These are phyloP conservation scores for Drosophila prolongata DNA, from an alignment of 2,888 invertebrate species.

Conservation along the genomic window DNA sequence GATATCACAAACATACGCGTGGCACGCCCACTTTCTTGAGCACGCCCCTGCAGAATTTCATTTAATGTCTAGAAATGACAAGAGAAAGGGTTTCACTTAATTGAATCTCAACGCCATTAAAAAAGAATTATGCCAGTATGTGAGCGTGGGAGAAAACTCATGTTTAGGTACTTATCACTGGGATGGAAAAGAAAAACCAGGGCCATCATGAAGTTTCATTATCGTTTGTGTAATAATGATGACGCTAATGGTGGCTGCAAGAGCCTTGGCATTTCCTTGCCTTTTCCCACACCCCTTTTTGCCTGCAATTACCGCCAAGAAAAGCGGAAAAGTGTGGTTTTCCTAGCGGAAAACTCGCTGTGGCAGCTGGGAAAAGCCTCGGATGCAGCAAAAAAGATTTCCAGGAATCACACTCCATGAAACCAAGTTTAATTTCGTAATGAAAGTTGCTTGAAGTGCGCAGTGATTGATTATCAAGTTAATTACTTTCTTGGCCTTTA, in stretches of 20 bases:
- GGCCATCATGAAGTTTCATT: conserved; percentile 57
- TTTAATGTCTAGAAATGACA: conserved; percentile 63
- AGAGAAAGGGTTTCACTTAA: conserved; percentile 66
- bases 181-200: neutral
- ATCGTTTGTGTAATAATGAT: conserved; percentile 47
- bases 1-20: conserved; percentile 70
- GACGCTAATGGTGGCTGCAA: conserved; percentile 62
- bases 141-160: conserved; percentile 6
- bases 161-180: conserved; percentile 41
- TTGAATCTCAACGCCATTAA: conserved; percentile 76
- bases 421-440: conserved; percentile 32
- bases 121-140: conserved; percentile 61
- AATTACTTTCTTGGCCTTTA: conserved; percentile 20
- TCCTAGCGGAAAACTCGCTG: neutral
- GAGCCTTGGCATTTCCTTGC: conserved; percentile 45
- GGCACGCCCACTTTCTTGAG: conserved; percentile 28
- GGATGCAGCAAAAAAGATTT: conserved; percentile 24
- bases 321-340: conserved; percentile 23
- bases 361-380: conserved; percentile 9
- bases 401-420: conserved; percentile 21
- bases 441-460: conserved; percentile 10
- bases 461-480: conserved; percentile 30
- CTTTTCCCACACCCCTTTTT: neutral
- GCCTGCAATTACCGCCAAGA: conserved; percentile 22
- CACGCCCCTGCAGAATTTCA: conserved; percentile 42